phyloP scores from a whole-genome alignment of 1,140 invertebrate species.

The Tyrophagus putrescentiae region DNA sequence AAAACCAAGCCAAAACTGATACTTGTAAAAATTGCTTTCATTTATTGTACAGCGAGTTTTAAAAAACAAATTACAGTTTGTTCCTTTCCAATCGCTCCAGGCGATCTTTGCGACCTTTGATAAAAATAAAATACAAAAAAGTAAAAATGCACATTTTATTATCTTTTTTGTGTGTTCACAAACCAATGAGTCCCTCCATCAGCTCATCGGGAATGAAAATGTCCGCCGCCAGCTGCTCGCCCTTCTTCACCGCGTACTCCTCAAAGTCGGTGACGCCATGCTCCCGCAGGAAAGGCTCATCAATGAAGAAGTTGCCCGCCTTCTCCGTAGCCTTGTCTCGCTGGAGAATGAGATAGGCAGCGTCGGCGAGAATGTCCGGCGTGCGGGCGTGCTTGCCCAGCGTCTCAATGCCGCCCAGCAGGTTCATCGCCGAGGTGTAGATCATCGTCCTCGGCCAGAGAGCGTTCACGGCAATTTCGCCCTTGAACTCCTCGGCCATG shows the following conservation, averaged over 20 bases:
- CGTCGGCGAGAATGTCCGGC: conserved; percentile 86
- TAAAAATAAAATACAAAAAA: too few species aligned
- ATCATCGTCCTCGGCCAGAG: conserved; percentile 92
- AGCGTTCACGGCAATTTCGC: conserved; percentile 79
- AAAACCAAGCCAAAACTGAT: too few species aligned
- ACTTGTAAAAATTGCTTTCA: too few species aligned
- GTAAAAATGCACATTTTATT: too few species aligned
- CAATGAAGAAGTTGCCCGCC: conserved; percentile 83
- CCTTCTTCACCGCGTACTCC: conserved; percentile 64
- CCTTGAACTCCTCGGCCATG: conserved; percentile 78
- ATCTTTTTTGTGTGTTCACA: too few species aligned
- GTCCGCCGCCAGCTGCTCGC: conserved; percentile 62
- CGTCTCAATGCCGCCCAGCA: conserved; percentile 41
- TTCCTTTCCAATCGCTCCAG: too few species aligned
- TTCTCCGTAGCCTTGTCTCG: conserved; percentile 55
- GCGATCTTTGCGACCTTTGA: too few species aligned
- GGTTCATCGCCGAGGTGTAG: conserved; percentile 86
- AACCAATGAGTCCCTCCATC: conserved; percentile 44
- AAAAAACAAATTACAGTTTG: too few species aligned
- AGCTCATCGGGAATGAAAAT: conserved; percentile 63
- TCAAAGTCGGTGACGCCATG: conserved; percentile 70
- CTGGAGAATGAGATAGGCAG: conserved; percentile 73
- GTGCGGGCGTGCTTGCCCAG: conserved; percentile 51
- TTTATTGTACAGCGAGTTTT: too few species aligned
- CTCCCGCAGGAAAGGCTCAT: conserved; percentile 69